These are phyloP conservation scores for Propsilocerus akamusi DNA, from an alignment of 1,140 invertebrate species.

Conservation along the genomic window DNA sequence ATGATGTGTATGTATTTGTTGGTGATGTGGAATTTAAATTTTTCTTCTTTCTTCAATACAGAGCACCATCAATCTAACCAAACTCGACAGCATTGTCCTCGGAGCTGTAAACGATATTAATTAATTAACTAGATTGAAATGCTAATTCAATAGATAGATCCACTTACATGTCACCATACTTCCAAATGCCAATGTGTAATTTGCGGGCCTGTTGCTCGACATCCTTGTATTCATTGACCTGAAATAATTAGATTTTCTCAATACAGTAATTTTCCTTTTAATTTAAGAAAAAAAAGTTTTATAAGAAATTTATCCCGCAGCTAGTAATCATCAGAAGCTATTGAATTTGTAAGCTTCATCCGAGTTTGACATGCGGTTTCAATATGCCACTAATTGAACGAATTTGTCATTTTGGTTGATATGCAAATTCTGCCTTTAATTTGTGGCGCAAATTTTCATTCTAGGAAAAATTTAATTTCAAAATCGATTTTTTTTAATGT, in stretches of 20 bases:
- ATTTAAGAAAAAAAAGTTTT: neutral
- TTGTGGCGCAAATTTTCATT: neutral
- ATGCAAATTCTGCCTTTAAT: constrained; percentile 4
- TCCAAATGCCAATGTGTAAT: constrained; percentile 76
- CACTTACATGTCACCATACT: constrained; percentile 89
- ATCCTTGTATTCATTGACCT: constrained; percentile 60
- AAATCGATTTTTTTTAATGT: neutral
- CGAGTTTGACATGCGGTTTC: neutral
- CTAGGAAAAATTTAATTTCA: neutral
- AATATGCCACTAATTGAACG: neutral
- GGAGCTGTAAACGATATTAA: neutral
- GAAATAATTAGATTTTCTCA: constrained; percentile 13
- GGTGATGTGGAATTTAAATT: too few species aligned
- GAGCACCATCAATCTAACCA: too few species aligned
- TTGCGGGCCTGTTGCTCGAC: constrained; percentile 74
- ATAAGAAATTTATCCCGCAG: neutral
- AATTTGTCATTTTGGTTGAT: neutral
- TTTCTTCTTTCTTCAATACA: too few species aligned
- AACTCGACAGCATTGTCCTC: neutral
- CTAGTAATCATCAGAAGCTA: neutral
- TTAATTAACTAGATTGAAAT: neutral
- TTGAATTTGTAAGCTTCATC: neutral
- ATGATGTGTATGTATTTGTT: too few species aligned
- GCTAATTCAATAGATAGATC: constrained; percentile 86
- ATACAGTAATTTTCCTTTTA: neutral